These are phyloP conservation scores for Varanus komodoensis DNA, from an alignment of 2,113 vertebrate genomes.

Conservation along the genomic window DNA sequence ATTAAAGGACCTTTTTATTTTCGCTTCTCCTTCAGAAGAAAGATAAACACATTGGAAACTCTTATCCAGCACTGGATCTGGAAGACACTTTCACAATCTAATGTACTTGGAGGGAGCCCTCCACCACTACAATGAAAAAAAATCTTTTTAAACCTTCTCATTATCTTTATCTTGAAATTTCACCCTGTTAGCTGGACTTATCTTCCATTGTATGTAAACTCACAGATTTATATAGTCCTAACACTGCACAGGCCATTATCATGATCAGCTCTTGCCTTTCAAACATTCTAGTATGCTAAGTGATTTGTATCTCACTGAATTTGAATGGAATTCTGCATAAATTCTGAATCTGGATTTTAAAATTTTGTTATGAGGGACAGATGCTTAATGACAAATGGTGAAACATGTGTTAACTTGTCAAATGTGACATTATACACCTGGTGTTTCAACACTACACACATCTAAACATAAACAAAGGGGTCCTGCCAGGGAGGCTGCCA, in stretches of 20 bases:
- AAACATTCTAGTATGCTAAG: background rate
- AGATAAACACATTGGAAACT: background rate
- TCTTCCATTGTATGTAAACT: background rate
- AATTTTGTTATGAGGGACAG: too few species aligned
- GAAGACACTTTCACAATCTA: background rate
- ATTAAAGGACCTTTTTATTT: background rate
- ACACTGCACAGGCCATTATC: background rate
- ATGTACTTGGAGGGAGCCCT: background rate
- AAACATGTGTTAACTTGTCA: background rate
- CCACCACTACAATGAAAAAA: background rate
- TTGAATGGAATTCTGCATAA: background rate
- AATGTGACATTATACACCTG: background rate
- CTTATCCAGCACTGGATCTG: background rate
- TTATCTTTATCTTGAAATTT: background rate
- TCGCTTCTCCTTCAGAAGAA: background rate
- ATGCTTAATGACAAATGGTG: too few species aligned
- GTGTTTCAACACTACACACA: background rate
- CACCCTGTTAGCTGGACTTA: constrained; percentile 1
- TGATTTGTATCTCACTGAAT: background rate
- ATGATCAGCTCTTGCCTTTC: background rate
- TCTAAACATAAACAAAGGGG: background rate
- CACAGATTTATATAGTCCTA: background rate
- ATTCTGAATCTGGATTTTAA: background rate
- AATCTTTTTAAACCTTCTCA: background rate
- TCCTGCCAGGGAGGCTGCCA: too few species aligned